Percentiles rank a stretch among this genome's conserved stretches.
Conservation (phyloP, 2,113 vertebrate species). For the Onychostoma macrolepis region DNA sequence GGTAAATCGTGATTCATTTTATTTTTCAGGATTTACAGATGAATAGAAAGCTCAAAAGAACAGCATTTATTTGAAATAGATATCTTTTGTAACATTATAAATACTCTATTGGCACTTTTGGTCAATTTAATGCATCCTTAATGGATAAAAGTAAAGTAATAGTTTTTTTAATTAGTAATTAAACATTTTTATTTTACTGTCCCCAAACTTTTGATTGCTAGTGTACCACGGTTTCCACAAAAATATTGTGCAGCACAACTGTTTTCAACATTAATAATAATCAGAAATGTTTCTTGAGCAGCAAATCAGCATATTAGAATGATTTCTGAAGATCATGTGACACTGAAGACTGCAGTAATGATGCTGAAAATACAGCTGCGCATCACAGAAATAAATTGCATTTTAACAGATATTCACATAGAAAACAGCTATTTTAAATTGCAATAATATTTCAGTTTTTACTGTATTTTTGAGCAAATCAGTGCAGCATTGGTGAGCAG, state of each 20-base stretch:
- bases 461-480: not conserved
- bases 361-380: not conserved
- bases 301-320: not conserved
- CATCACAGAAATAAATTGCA: not conserved
- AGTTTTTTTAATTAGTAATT: no score
- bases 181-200: no score
- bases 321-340: not conserved
- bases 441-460: not conserved
- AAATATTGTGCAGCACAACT: not conserved
- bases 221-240: not conserved
- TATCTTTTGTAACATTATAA: no score
- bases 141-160: not conserved
- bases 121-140: not conserved
- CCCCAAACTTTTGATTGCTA: not conserved
- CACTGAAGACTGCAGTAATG: not conserved
- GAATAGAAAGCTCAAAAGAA: no score
- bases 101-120: no score
- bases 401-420: not conserved
- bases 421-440: not conserved
- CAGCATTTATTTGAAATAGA: no score
- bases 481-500: not conserved
- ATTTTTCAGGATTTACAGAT: no score
- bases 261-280: not conserved
- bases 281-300: not conserved
- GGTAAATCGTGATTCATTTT: no score